Evolutionary conservation across 2,797 vertebrate species (phyloP), one percentile per base, ranked within the genome.

Genomic region (Tenualosa ilisha): DNA sequence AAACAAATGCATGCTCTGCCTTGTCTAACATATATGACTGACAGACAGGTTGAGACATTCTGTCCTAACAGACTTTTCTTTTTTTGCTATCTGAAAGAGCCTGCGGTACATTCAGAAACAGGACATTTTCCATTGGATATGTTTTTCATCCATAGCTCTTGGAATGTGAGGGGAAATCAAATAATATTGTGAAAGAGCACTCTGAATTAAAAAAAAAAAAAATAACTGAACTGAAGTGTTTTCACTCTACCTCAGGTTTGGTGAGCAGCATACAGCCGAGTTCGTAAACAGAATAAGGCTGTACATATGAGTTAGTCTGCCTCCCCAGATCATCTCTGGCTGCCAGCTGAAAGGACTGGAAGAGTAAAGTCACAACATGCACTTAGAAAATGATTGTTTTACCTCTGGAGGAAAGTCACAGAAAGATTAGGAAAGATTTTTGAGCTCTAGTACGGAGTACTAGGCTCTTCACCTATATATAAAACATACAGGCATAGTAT

Each of bases 241-340:
- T 9, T 43, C 43, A 51, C 1, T 37, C 81, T 86, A 90, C 90
- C 90, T 90, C 90, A 40, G 90, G 90, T 83, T 90, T 89, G 59
- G 84, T 96, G 85, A 99, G 89, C 3, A 99, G 93, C 88, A 99
- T 95, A 87, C 98, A 99, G 88, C 95, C 98, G 85, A 99, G 96
- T 90, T 99, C 98, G 88, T 99, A 99, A 93, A 96, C 99, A 87
- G 98, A 96, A 87, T 99, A 99, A 0, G 98, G 98, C 94, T 98
- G 98, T 72, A 99, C 91, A 0, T 99, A 99, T 0, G 96, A 96
- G 92, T 99, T 99, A 92, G 93, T 96, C 82, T 97, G 96, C 87
- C 95, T 94, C 40, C 97, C 97, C 82, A 96, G 85, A 26, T 98
- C 98, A 85, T 99, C 98, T 88, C 95, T 96, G 68, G 94, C 96